Evolutionary conservation across 64 coral and sea anemone species (phyloP).

Genomic region (Actinia tenebrosa): DNA sequence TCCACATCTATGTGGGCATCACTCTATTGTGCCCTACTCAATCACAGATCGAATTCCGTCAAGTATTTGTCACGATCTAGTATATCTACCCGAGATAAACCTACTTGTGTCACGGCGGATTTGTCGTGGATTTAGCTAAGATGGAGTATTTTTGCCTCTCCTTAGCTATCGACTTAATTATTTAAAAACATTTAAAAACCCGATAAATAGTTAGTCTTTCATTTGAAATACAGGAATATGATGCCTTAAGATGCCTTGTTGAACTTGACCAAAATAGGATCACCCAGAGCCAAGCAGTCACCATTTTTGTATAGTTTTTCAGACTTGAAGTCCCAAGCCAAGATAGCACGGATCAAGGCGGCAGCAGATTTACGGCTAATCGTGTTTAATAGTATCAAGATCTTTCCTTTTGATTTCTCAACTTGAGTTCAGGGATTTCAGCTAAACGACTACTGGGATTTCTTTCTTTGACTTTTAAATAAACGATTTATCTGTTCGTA

Average conservation of each 20-base stretch:
- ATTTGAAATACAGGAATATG: background rate
- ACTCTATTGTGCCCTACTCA: background rate
- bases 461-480: background rate
- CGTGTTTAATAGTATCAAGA: background rate
- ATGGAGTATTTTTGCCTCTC: background rate
- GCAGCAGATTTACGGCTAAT: slow-evolving; percentile 16
- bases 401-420: slow-evolving; percentile 6
- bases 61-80: background rate
- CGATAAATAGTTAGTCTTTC: background rate
- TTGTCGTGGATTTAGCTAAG: background rate
- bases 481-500: background rate
- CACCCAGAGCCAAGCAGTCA: slow-evolving; percentile 4
- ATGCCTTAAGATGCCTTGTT: background rate
- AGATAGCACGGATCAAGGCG: slow-evolving; percentile 3
- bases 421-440: background rate
- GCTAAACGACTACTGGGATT: background rate
- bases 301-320: background rate
- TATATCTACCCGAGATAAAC: background rate
- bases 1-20: background rate
- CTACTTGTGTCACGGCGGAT: background rate
- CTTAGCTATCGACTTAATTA: background rate
- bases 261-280: background rate
- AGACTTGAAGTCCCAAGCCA: slow-evolving; percentile 11
- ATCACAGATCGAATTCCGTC: background rate
- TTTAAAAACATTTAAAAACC: background rate